Evolutionary conservation across 2,888 invertebrate species (phyloP).

Genomic region (Drosophila rellima): DNA sequence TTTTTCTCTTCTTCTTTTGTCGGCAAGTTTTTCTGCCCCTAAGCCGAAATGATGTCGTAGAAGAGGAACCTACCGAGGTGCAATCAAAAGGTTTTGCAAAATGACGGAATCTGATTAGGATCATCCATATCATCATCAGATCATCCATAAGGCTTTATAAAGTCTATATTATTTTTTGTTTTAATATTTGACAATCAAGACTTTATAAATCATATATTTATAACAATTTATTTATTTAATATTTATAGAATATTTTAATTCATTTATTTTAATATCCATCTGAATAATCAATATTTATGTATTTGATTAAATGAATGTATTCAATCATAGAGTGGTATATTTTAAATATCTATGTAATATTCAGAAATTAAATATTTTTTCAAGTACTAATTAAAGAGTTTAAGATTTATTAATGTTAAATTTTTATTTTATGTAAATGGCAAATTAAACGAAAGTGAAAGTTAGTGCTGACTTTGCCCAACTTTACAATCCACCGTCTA

Average conservation of each 20-base stretch:
- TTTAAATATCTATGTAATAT: no score
- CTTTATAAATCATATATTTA: not conserved
- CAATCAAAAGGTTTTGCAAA: not conserved
- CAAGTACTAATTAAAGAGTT: no score
- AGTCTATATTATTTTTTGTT: no score
- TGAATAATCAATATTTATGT: no score
- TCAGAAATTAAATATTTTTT: no score
- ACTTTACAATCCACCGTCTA: conserved; percentile 12
- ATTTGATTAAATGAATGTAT: no score
- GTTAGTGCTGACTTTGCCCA: not conserved
- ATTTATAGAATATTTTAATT: not conserved
- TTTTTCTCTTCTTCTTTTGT: conserved; percentile 15
- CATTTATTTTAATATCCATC: no score
- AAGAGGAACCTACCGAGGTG: conserved; percentile 29
- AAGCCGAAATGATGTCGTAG: conserved; percentile 22
- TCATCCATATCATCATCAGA: no score
- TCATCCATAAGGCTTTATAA: no score
- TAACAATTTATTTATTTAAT: not conserved
- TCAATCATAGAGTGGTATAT: no score
- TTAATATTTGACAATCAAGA: not conserved
- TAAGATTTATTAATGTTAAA: not conserved
- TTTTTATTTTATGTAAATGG: not conserved
- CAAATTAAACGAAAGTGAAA: not conserved
- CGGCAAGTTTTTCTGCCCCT: conserved; percentile 12
- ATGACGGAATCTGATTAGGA: not conserved